Conservation (phyloP, 2,888 invertebrate species). For the Leucoma salicis region DNA sequence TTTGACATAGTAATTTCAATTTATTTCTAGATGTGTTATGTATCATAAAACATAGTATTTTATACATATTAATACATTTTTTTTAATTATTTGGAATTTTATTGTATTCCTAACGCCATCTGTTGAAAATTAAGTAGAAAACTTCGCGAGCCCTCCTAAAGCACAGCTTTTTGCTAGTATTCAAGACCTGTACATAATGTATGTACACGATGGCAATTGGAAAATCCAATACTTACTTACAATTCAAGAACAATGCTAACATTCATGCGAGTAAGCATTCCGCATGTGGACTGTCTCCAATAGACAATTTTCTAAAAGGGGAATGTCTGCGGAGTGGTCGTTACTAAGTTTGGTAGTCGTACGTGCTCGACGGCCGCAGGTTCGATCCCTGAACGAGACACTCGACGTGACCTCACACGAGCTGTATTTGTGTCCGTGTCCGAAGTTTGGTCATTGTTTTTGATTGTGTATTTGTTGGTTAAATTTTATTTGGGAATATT, state of each 20-base stretch:
- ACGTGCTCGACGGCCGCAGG: conserved; percentile 28
- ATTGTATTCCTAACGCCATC: too few relatives aligned
- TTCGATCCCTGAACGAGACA: conserved; percentile 22
- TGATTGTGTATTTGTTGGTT: neutral
- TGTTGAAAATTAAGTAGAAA: too few relatives aligned
- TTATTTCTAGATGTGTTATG: too few relatives aligned
- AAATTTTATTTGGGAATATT: neutral
- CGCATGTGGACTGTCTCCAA: conserved; percentile 17
- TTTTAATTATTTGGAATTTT: too few relatives aligned
- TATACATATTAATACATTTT: too few relatives aligned
- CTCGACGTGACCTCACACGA: conserved; percentile 22
- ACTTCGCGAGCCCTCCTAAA: too few relatives aligned
- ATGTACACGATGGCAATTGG: too few relatives aligned
- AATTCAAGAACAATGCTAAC: conserved; percentile 5
- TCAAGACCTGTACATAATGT: too few relatives aligned
- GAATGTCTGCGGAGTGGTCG: conserved; percentile 24
- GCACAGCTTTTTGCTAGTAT: too few relatives aligned
- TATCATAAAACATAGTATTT: too few relatives aligned
- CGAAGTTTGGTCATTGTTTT: neutral
- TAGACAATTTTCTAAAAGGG: conserved; percentile 13
- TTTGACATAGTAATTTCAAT: too few relatives aligned
- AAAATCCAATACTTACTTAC: too few relatives aligned
- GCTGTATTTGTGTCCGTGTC: conserved; percentile 19
- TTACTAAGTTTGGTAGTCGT: conserved; percentile 25
- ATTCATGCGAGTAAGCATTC: conserved; percentile 5